Conservation (phyloP, 2,797 vertebrate genomes). For the Acanthis flammea region DNA sequence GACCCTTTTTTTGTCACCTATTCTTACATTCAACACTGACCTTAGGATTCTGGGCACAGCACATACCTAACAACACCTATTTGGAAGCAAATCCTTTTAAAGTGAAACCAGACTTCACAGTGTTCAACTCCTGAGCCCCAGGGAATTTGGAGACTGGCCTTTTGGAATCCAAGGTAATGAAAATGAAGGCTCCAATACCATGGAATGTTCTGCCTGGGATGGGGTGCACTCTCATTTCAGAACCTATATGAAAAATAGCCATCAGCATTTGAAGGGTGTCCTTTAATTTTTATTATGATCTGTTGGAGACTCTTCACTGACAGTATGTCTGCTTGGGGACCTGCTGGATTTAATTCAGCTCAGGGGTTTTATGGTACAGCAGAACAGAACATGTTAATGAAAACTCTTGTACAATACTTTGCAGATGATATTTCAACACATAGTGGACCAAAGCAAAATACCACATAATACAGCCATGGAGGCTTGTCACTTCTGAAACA, state of each 20-base stretch:
- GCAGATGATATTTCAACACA: not conserved
- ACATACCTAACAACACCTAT: not conserved
- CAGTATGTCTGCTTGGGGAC: not conserved
- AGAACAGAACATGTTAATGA: not conserved
- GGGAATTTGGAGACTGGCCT: not conserved
- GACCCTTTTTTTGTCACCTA: not conserved
- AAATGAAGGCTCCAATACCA: not conserved
- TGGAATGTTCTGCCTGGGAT: not conserved
- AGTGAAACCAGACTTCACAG: not conserved
- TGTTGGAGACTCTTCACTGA: not conserved
- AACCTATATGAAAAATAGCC: not conserved
- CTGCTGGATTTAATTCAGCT: not conserved
- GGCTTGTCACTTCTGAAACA: not conserved
- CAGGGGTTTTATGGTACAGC: not conserved
- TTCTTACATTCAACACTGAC: not conserved
- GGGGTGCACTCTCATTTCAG: not conserved
- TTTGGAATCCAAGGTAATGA: not conserved
- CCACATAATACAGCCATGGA: not conserved
- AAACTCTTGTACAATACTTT: not conserved
- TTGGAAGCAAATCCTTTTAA: not conserved
- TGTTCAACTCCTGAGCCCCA: not conserved
- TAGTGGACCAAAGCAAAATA: not conserved
- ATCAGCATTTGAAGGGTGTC: not conserved
- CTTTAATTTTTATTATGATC: not conserved
- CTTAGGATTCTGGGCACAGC: not conserved